Evolutionary conservation across 2,113 vertebrate genomes (phyloP).

Genomic region (Peucedramus taeniatus): DNA sequence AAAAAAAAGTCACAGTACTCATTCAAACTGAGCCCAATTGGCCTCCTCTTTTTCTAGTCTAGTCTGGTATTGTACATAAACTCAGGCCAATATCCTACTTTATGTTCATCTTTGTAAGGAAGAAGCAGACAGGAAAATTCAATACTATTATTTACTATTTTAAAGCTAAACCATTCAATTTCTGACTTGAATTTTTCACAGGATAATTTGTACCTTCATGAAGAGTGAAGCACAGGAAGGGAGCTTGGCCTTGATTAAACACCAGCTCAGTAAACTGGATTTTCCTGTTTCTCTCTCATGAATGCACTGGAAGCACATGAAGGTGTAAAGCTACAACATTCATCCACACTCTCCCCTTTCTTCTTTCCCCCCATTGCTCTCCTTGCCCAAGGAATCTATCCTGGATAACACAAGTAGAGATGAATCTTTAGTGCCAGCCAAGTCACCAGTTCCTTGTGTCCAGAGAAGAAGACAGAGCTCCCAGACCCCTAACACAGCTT

Average conservation of each 20-base stretch:
- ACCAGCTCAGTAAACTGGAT: not conserved
- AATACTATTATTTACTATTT: not conserved
- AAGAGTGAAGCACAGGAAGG: not conserved
- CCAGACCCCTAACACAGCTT: not conserved
- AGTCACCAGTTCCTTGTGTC: not conserved
- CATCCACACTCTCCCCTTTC: not conserved
- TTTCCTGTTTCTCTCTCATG: not conserved
- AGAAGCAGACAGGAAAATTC: not conserved
- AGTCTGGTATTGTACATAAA: not conserved
- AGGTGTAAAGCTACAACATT: not conserved
- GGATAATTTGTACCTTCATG: not conserved
- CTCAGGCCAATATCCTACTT: not conserved
- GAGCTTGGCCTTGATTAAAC: not conserved
- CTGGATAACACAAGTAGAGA: not conserved
- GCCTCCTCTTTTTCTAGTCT: not conserved
- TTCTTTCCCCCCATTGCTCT: not conserved
- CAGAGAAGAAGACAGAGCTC: not conserved
- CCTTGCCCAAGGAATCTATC: not conserved
- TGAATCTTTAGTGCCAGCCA: not conserved
- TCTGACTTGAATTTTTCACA: not conserved
- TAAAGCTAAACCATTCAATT: not conserved
- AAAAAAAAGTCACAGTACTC: not conserved
- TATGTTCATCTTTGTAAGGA: not conserved
- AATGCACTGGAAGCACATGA: not conserved
- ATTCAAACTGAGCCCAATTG: accelerated